Base-by-base conservation (phyloP, 2,113 vertebrate genomes). In the Alouatta palliata region DNA sequence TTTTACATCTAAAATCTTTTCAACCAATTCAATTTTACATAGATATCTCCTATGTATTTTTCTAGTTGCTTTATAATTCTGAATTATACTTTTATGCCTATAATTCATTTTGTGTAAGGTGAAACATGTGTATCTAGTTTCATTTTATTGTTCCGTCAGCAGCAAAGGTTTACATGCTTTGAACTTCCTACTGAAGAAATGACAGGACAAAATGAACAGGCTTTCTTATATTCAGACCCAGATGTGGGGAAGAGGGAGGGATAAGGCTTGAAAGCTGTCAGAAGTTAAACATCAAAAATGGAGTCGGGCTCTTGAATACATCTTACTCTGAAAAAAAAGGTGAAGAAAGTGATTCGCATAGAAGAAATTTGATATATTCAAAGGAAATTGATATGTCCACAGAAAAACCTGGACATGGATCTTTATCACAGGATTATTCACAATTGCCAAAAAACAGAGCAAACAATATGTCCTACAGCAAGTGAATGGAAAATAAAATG, bases 141-240 rank as follows among this genome's bases (percentile, higher is more conserved):
- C 23, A 37, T 68, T 90, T 68, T 49, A 52, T 43, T 70, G 8
- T 37, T 3, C 17, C 52, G 6, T 45, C 45, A 20, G 5, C 1
- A 13, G 7, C 23, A 58, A 84, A 6, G 21, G 4, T 6, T 49
- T 49, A 3, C 10, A 32, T 12, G 9, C 13, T 81, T 91, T 81
- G 54, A 73, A 91, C 21, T 45, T 87, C 8, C 17, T 23, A 66
- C 43, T 35, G 10, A 5, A 87, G 64, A 90, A 73, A 12, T 14
- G 45, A 4, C 11, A 14, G 1, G 9, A 58, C 3, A 40, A 5
- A 11, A 0, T 20, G 0, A 7, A 11, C 19, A 37, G 21, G 2
- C 20, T 64, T 88, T 64, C 19, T 79, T 12, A 88, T 2, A 37
- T 17, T n/a, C 13, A 27, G 37, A 64, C 47, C 27, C 17, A 45